These are phyloP conservation scores for Caenorhabditis sp. DNA, from an alignment of 2,888 invertebrate genomes.

Conservation along the genomic window DNA sequence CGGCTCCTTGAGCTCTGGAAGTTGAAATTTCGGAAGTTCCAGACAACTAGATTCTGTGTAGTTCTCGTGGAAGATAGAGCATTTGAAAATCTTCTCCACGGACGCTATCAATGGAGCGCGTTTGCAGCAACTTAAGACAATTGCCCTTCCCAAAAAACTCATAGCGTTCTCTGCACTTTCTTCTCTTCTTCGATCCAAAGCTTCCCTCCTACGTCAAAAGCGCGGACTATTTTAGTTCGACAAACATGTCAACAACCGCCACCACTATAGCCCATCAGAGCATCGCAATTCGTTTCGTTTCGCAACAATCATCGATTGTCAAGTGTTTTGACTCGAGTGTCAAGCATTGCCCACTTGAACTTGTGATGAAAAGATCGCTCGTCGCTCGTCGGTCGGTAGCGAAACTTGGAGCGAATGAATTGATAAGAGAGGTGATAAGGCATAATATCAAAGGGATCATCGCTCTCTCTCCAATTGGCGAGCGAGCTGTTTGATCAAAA, in stretches of 20 bases:
- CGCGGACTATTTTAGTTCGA: constrained; percentile 39
- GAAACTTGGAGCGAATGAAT: too few relatives aligned
- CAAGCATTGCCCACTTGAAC: constrained; percentile 54
- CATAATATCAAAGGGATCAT: constrained; percentile 52
- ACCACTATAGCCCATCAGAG: constrained; percentile 20
- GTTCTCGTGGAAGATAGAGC: too few relatives aligned
- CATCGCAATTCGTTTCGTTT: too few relatives aligned
- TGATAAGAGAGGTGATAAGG: constrained; percentile 4
- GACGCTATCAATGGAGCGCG: too few relatives aligned
- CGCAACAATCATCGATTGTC: constrained; percentile 38
- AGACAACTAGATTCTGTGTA: too few relatives aligned
- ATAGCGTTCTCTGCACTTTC: constrained; percentile 34
- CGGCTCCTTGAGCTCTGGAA: too few relatives aligned
- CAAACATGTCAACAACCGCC: constrained; percentile 53
- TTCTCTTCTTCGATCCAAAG: neutral
- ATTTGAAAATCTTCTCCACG: too few relatives aligned
- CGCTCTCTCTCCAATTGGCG: neutral
- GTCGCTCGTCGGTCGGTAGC: too few relatives aligned
- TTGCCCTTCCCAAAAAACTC: neutral
- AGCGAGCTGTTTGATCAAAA: constrained; percentile 49
- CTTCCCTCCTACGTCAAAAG: constrained; percentile 37
- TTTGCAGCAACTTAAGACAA: too few relatives aligned
- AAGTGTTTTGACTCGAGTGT: constrained; percentile 55
- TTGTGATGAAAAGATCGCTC: constrained; percentile 18
- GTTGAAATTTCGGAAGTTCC: too few relatives aligned